Percentiles rank a stretch among this genome's conserved stretches.
Evolutionary conservation across 2,888 invertebrate genomes (phyloP).

Genomic region (Plagodis dolabraria): DNA sequence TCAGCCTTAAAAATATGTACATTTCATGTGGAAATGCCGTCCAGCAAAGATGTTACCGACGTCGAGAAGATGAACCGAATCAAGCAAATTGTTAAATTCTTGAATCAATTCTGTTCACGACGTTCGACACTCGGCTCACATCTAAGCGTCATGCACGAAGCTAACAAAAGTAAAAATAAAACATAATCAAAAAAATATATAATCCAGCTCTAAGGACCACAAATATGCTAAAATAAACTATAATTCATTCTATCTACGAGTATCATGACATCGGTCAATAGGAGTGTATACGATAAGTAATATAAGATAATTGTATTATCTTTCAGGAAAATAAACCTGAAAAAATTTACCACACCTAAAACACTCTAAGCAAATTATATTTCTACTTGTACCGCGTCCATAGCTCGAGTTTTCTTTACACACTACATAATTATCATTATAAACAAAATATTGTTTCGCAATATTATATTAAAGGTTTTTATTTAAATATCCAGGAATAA

Average conservation of each 20-base stretch:
- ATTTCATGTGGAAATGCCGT: conserved; percentile 33
- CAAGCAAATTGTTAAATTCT: not conserved
- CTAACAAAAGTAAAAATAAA: conserved; percentile 18
- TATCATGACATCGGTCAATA: conserved; percentile 1
- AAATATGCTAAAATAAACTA: conserved; percentile 8
- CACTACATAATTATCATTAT: too few species aligned
- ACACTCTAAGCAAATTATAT: conserved; percentile 30
- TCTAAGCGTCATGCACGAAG: conserved; percentile 23
- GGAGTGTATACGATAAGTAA: conserved; percentile 13
- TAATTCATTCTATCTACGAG: conserved; percentile 3
- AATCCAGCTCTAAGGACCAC: conserved; percentile 11
- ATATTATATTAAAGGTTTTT: too few species aligned
- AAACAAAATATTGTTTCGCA: too few species aligned
- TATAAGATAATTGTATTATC: not conserved
- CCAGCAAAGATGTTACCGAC: conserved; percentile 24
- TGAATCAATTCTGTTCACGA: not conserved
- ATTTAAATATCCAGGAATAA: too few species aligned
- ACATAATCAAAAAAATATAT: conserved; percentile 10
- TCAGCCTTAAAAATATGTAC: conserved; percentile 13
- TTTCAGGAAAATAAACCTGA: conserved; percentile 9
- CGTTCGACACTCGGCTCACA: conserved; percentile 7
- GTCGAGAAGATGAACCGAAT: not conserved
- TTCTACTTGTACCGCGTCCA: conserved; percentile 1
- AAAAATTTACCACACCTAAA: conserved; percentile 32
- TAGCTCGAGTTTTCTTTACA: too few species aligned